phyloP scores from a whole-genome alignment of 2,888 invertebrate species.

The Agrochola lychnidis region DNA sequence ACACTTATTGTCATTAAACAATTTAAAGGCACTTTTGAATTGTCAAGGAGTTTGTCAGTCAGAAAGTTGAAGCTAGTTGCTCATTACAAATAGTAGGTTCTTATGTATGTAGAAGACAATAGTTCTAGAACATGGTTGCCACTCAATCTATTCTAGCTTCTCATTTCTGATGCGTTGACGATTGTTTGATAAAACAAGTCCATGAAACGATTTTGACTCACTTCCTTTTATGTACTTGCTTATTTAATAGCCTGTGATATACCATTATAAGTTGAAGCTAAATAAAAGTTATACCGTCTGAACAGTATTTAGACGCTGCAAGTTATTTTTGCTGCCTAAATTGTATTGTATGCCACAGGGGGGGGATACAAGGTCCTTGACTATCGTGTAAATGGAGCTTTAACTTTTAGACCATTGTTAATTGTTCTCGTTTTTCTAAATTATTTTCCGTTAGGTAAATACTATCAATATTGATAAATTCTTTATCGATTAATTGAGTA shows the following conservation, averaged over 20 bases:
- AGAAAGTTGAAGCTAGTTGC: too few species aligned
- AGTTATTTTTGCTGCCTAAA: background rate
- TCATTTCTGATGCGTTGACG: too few species aligned
- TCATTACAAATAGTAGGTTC: too few species aligned
- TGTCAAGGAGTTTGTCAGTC: too few species aligned
- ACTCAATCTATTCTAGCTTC: too few species aligned
- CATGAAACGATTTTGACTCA: background rate
- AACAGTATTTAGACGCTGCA: background rate
- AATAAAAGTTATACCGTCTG: background rate
- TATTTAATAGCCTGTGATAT: background rate
- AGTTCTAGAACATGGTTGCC: too few species aligned
- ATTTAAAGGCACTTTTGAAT: too few species aligned
- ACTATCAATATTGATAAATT: conserved; percentile 9
- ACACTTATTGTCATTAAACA: too few species aligned
- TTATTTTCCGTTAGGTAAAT: background rate
- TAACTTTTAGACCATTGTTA: background rate
- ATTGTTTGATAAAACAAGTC: background rate
- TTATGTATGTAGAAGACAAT: too few species aligned
- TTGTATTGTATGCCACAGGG: background rate
- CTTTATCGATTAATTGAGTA: conserved; percentile 6
- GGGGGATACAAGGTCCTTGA: too few species aligned
- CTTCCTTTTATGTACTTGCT: background rate
- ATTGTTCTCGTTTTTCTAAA: background rate
- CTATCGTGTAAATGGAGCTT: background rate
- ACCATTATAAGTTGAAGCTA: background rate